Evolutionary conservation across 2,113 vertebrate genomes (phyloP).

Genomic region (Pachycephala philippinensis): DNA sequence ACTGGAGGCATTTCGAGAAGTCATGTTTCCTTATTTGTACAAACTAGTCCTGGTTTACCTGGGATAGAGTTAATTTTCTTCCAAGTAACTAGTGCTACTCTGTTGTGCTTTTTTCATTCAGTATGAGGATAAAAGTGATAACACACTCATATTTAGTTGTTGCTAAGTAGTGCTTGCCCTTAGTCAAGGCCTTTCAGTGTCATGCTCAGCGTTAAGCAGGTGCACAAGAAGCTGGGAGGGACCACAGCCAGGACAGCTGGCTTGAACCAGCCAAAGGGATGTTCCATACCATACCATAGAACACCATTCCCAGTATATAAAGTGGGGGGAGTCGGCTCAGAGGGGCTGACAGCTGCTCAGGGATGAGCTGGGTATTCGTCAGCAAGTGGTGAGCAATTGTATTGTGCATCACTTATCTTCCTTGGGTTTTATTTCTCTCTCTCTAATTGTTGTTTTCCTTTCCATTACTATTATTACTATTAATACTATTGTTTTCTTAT

Average conservation of each 20-base stretch:
- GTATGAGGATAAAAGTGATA: neutral
- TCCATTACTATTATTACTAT: neutral
- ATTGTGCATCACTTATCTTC: neutral
- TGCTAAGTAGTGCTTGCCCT: neutral
- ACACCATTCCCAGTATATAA: neutral
- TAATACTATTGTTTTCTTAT: neutral
- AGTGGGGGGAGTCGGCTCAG: fast-evolving
- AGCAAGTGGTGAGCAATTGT: neutral
- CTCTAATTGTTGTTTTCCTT: neutral
- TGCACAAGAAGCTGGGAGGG: neutral
- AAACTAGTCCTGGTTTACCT: neutral
- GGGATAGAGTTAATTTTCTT: neutral
- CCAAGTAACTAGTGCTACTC: neutral
- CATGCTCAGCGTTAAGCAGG: neutral
- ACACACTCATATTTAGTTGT: neutral
- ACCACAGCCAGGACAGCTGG: neutral
- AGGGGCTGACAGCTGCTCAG: neutral
- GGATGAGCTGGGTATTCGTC: neutral
- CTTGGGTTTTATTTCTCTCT: neutral
- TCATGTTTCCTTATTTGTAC: neutral
- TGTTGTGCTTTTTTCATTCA: neutral
- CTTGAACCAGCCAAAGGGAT: neutral
- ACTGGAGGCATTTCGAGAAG: neutral
- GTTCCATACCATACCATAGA: neutral
- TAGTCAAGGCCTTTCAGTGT: neutral